phyloP scores from a whole-genome alignment of 2,113 vertebrate genomes.

The Sapajus apella region DNA sequence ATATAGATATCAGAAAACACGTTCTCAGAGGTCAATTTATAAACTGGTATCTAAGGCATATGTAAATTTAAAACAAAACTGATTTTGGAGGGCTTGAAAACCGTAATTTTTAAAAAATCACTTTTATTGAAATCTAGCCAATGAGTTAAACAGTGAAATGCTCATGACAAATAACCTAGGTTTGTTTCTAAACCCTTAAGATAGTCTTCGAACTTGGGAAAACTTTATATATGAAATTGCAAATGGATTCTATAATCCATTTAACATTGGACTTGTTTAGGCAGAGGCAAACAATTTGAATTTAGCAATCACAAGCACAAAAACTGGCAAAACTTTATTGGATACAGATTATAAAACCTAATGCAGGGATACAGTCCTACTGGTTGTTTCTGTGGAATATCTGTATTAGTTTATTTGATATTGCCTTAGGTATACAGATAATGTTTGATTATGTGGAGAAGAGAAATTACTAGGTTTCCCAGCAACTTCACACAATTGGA shows the following conservation, averaged over 20 bases:
- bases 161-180: background rate
- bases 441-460: background rate
- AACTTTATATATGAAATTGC: background rate
- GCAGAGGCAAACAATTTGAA: background rate
- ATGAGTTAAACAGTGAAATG: background rate
- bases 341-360: background rate
- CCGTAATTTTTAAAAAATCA: background rate
- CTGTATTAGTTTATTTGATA: background rate
- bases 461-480: background rate
- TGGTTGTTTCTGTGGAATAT: background rate
- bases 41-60: background rate
- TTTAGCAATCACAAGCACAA: background rate
- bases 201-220: background rate
- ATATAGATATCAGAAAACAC: constrained; percentile 2
- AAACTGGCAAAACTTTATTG: background rate
- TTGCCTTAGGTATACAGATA: background rate
- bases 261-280: background rate
- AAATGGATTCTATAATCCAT: background rate
- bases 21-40: background rate
- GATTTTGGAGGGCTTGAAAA: background rate
- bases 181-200: constrained; percentile 15
- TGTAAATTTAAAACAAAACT: constrained; percentile 36
- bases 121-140: constrained; percentile 34
- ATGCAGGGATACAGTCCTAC: background rate
- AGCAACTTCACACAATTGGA: background rate